Conservation (phyloP, 2,113 vertebrate species). For the Anser cygnoides region DNA sequence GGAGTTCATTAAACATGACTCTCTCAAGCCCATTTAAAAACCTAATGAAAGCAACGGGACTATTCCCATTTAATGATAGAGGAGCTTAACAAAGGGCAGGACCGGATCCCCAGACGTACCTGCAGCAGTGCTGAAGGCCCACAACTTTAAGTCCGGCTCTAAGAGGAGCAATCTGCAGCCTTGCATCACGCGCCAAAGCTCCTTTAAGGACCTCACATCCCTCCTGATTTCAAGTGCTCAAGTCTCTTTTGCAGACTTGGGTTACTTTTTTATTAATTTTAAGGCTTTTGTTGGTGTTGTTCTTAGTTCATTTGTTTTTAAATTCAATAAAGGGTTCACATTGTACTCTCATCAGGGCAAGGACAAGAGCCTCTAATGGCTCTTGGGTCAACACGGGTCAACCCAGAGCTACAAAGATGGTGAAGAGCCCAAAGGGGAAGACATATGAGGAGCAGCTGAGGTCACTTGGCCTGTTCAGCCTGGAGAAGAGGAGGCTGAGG, state of each 20-base stretch:
- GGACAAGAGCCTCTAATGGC: background rate
- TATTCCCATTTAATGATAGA: background rate
- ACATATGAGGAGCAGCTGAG: no score
- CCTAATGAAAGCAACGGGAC: background rate
- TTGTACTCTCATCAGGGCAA: background rate
- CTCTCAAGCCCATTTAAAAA: background rate
- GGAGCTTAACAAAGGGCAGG: background rate
- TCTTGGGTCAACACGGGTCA: fast-evolving
- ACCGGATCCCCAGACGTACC: background rate
- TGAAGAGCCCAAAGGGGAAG: no score
- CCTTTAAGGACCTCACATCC: background rate
- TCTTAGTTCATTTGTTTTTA: background rate
- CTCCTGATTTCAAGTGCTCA: background rate
- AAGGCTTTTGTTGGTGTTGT: no score
- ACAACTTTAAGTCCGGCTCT: background rate
- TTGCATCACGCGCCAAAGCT: fast-evolving
- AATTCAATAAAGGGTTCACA: background rate
- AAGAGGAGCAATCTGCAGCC: background rate
- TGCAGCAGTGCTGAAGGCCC: background rate
- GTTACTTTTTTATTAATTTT: background rate
- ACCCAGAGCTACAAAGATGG: no score
- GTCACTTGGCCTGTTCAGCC: no score
- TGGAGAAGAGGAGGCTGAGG: no score
- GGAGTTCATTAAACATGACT: background rate
- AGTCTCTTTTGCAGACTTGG: background rate